Percentiles rank a stretch among this genome's conserved stretches.
These are phyloP conservation scores for Petrosia ficiformis DNA, from an alignment of 37 sponge, comb jelly and placozoan genomes.

Conservation along the genomic window DNA sequence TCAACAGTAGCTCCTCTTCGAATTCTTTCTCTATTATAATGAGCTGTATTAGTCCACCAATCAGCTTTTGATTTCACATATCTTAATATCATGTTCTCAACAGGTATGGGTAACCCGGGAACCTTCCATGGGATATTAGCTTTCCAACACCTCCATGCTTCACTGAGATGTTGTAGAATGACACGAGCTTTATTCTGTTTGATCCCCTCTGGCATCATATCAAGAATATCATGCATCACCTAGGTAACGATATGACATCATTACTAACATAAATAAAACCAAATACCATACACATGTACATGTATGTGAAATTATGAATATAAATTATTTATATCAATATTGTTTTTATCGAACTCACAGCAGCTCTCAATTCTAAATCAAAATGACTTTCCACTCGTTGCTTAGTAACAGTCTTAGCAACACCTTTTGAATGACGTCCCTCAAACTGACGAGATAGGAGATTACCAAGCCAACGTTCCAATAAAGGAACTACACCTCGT, in stretches of 20 bases:
- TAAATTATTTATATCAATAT: too few species aligned
- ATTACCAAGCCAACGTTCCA: conserved; percentile 99
- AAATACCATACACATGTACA: too few species aligned
- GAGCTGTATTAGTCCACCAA: conserved; percentile 99
- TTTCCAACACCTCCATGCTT: conserved; percentile 99
- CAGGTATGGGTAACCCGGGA: conserved; percentile 94
- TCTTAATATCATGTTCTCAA: conserved; percentile 99
- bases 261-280: not conserved
- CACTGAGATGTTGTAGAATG: conserved; percentile 97
- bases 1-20: conserved; percentile 97
- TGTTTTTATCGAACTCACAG: conserved; percentile 47
- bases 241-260: not conserved
- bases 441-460: conserved; percentile 98
- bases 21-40: conserved; percentile 98
- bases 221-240: conserved; percentile 98
- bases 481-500: conserved; percentile 93
- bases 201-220: conserved; percentile 99
- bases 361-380: conserved; percentile 96
- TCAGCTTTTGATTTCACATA: conserved; percentile 99
- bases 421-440: conserved; percentile 97
- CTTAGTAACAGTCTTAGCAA: conserved; percentile 99
- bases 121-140: conserved; percentile 99
- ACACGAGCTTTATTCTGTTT: conserved; percentile 98
- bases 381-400: conserved; percentile 99
- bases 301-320: too few species aligned